Percentiles rank a stretch among this genome's conserved stretches.
Conservation (phyloP, 2,797 vertebrate species). For the Gymnocypris eckloni region DNA sequence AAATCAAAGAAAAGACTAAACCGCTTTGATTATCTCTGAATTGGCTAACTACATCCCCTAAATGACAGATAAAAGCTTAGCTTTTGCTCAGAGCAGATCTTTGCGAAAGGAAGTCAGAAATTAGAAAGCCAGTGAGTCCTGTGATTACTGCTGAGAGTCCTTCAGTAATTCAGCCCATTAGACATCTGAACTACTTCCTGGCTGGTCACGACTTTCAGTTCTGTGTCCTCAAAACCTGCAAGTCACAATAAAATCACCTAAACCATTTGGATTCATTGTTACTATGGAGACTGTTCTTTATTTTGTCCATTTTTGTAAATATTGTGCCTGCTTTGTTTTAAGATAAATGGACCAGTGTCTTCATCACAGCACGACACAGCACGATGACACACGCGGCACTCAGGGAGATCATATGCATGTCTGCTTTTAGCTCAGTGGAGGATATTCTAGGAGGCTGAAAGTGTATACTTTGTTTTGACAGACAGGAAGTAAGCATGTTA, state of each 20-base stretch:
- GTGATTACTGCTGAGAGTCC: slow-evolving; percentile 23
- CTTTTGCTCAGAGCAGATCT: slow-evolving; percentile 25
- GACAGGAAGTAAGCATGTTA: slow-evolving; percentile 25
- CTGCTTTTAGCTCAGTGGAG: not conserved
- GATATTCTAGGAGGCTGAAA: slow-evolving; percentile 29
- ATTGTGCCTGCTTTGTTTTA: not conserved
- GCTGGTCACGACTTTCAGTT: slow-evolving; percentile 14
- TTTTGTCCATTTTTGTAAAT: slow-evolving; percentile 3
- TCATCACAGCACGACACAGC: not conserved
- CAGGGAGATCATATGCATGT: slow-evolving; percentile 1
- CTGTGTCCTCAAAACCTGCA: not conserved
- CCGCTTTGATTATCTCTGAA: slow-evolving; percentile 14
- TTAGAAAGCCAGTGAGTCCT: not conserved
- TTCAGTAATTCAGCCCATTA: slow-evolving; percentile 23
- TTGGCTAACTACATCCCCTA: not conserved
- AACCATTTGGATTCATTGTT: not conserved
- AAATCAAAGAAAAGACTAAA: not conserved
- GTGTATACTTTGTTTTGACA: slow-evolving; percentile 20
- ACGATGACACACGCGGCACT: not conserved
- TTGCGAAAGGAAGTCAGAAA: slow-evolving; percentile 23
- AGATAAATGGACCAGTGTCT: not conserved
- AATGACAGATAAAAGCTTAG: slow-evolving; percentile 39
- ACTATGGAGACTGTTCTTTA: slow-evolving; percentile 30
- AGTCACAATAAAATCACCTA: slow-evolving; percentile 7
- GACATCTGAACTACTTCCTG: slow-evolving; percentile 26